Conservation (phyloP, 2,797 vertebrate genomes). For the Phalanger gymnotis region DNA sequence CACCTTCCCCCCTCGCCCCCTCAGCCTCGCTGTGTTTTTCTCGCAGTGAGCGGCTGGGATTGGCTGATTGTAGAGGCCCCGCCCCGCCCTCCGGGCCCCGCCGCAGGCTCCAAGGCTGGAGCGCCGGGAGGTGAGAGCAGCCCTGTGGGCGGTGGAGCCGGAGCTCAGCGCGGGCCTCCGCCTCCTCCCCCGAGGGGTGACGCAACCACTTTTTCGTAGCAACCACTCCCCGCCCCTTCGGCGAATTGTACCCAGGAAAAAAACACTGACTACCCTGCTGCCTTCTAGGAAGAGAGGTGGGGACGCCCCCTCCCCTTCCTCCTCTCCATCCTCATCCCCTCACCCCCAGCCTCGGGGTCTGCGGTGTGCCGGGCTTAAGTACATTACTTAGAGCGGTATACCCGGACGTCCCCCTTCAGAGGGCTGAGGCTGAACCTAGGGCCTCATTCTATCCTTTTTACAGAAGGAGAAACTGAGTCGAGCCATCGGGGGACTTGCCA, state of each 20-base stretch:
- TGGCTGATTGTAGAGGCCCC: background rate
- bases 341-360: background rate
- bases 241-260: background rate
- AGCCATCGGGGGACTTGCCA: background rate
- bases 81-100: background rate
- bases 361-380: background rate
- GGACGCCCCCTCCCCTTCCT: background rate
- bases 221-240: background rate
- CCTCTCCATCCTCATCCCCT: background rate
- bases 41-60: background rate
- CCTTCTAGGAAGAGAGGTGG: background rate
- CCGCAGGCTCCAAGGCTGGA: background rate
- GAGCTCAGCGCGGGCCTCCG: background rate
- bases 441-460: background rate
- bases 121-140: background rate
- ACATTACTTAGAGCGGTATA: too few species aligned
- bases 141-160: fast-evolving
- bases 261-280: background rate
- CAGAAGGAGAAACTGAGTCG: background rate
- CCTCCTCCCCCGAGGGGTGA: background rate
- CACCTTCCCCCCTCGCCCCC: background rate
- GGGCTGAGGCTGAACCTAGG: background rate
- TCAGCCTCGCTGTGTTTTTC: background rate
- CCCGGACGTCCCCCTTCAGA: too few species aligned
- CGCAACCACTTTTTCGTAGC: background rate